Evolutionary conservation across 2,797 vertebrate species (phyloP).

Genomic region (Stomatorhinus walkeri): DNA sequence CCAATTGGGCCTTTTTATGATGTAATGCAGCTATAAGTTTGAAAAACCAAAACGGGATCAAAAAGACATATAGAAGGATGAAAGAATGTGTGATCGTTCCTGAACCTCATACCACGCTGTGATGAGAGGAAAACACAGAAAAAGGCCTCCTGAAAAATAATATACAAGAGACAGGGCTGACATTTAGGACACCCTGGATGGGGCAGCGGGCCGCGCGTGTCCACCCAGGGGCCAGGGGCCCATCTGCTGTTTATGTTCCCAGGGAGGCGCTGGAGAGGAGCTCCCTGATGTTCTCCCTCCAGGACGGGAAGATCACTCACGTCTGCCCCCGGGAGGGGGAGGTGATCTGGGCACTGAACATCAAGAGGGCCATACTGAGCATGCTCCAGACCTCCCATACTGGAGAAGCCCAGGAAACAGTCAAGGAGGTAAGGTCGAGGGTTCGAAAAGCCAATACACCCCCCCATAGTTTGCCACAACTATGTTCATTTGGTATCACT

Average conservation of each 20-base stretch:
- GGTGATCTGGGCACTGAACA: conserved; percentile 73
- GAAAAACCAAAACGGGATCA: background rate
- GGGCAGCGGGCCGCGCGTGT: background rate
- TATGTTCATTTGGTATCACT: background rate
- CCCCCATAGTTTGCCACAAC: background rate
- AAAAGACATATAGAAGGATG: background rate
- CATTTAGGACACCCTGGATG: background rate
- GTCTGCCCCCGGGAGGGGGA: conserved; percentile 69
- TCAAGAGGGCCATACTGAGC: conserved; percentile 77
- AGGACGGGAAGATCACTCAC: conserved; percentile 65
- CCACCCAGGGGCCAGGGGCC: background rate
- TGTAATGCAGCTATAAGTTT: background rate
- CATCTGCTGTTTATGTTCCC: conserved; percentile 64
- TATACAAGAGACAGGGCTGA: background rate
- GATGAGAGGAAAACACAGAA: background rate
- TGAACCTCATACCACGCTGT: background rate
- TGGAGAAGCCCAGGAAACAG: conserved; percentile 36
- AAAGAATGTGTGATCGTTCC: background rate
- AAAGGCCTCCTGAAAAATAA: background rate
- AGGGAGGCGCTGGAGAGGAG: conserved; percentile 69
- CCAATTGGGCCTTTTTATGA: background rate
- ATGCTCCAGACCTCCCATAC: conserved; percentile 66
- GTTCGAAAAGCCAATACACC: background rate
- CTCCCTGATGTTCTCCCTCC: conserved; percentile 71
- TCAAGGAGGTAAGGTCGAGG: conserved; percentile 65